phyloP scores from a whole-genome alignment of 2,888 invertebrate species.

The Papilio demoleus region DNA sequence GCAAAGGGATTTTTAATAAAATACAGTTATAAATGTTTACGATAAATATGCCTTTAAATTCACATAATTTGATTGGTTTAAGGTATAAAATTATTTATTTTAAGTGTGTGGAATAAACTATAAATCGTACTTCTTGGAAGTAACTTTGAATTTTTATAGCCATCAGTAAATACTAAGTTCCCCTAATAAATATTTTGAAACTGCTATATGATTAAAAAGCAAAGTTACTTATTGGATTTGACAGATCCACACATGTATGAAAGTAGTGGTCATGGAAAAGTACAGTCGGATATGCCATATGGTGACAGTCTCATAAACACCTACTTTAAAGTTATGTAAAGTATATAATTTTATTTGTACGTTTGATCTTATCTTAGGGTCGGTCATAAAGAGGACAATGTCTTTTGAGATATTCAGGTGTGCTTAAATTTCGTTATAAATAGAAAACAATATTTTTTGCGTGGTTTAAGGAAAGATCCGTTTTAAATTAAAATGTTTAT shows the following conservation, averaged over 20 bases:
- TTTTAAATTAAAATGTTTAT: constrained; percentile 16
- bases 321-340: constrained; percentile 45
- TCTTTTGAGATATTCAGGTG: constrained; percentile 50
- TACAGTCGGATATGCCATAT: neutral
- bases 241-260: no score
- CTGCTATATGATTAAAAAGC: no score
- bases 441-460: constrained; percentile 43
- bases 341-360: constrained; percentile 50
- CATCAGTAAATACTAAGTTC: no score
- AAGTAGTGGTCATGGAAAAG: constrained; percentile 1
- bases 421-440: constrained; percentile 45
- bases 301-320: constrained; percentile 33
- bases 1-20: neutral
- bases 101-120: neutral
- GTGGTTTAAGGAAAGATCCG: constrained; percentile 33
- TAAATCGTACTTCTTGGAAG: neutral
- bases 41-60: neutral
- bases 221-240: no score
- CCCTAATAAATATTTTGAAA: no score
- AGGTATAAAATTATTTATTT: neutral
- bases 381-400: constrained; percentile 64
- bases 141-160: neutral
- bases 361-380: constrained; percentile 61
- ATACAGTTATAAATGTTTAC: neutral
- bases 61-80: neutral